Evolutionary conservation across 2,113 vertebrate genomes (phyloP).

Genomic region (Paradisaea rubra): DNA sequence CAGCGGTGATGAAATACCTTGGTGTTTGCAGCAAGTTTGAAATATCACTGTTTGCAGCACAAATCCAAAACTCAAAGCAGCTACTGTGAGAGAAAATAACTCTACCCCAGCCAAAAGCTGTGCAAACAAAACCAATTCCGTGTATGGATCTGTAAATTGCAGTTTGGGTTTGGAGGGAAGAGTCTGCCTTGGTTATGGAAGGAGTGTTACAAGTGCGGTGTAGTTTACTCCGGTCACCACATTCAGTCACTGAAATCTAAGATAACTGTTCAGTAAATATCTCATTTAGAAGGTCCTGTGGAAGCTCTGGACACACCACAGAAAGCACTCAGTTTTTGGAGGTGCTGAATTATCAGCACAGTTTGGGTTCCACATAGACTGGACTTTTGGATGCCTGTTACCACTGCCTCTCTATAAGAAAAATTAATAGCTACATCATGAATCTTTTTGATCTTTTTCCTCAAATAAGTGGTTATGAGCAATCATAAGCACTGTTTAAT

Average conservation of each 20-base stretch:
- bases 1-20: neutral
- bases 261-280: neutral
- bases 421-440: neutral
- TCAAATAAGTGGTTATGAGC: neutral
- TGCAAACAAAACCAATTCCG: neutral
- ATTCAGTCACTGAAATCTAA: neutral
- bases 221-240: neutral
- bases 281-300: neutral
- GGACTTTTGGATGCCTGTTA: neutral
- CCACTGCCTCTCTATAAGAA: neutral
- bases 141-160: neutral
- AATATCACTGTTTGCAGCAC: neutral
- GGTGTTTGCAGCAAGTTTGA: neutral
- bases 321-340: neutral
- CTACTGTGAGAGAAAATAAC: neutral
- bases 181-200: neutral
- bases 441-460: neutral
- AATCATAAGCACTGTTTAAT: neutral
- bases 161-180: neutral
- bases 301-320: neutral
- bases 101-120: neutral
- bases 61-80: neutral
- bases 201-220: neutral
- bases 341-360: neutral
- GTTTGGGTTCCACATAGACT: neutral